These are phyloP conservation scores for Catharus ustulatus DNA, from an alignment of 2,797 vertebrate species.

Conservation along the genomic window DNA sequence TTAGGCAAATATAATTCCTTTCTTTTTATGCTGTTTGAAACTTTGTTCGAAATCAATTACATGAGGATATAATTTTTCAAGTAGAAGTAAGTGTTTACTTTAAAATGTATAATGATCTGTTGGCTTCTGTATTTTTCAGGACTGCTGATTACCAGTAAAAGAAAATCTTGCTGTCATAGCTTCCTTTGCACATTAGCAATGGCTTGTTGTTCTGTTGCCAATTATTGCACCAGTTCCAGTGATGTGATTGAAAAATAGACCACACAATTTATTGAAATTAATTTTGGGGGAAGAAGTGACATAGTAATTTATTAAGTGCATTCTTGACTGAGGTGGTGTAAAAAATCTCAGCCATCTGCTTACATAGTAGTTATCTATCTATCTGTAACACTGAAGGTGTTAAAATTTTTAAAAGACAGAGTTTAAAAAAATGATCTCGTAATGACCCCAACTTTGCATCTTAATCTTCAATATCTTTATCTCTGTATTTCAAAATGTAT, in stretches of 20 bases:
- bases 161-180: neutral
- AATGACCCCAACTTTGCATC: neutral
- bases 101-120: neutral
- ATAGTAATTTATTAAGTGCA: neutral
- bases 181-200: neutral
- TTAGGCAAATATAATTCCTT: neutral
- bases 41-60: neutral
- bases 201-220: neutral
- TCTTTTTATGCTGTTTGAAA: neutral
- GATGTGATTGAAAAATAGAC: neutral
- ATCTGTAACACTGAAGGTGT: neutral
- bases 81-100: neutral
- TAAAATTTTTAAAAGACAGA: neutral
- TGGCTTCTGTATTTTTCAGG: neutral
- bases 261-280: neutral
- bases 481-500: neutral
- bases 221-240: neutral
- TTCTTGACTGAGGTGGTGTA: neutral
- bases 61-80: neutral
- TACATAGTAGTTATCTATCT: neutral
- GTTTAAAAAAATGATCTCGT: neutral
- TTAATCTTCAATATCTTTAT: neutral
- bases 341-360: neutral
- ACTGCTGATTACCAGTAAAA: neutral
- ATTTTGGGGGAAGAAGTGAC: neutral